These are phyloP conservation scores for Pygoscelis adeliae DNA, from an alignment of 2,113 vertebrate species.

Conservation along the genomic window DNA sequence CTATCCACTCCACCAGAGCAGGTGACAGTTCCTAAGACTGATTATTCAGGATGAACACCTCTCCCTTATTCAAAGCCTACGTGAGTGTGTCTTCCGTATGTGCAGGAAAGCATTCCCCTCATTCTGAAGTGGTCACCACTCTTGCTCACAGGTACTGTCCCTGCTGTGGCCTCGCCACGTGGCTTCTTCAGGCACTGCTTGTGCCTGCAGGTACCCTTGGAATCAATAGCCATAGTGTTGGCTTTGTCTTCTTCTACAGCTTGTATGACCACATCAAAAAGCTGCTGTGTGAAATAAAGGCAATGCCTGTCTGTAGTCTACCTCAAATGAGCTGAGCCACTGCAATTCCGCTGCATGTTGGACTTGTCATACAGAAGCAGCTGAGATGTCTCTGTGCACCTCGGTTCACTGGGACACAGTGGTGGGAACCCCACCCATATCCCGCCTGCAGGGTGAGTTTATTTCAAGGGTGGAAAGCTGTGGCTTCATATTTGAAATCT, in stretches of 20 bases:
- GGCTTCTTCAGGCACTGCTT: neutral
- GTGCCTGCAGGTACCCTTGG: neutral
- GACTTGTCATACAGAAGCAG: neutral
- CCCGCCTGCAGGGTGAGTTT: neutral
- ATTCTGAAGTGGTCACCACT: neutral
- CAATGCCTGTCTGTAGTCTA: accelerated
- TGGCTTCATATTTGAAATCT: neutral
- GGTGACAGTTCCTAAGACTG: neutral
- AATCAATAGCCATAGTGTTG: neutral
- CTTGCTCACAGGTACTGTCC: neutral
- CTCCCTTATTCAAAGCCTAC: neutral
- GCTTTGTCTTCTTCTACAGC: neutral
- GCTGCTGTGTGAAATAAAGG: neutral
- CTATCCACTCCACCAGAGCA: neutral
- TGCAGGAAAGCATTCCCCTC: neutral
- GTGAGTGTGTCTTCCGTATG: neutral
- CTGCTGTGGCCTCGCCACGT: accelerated
- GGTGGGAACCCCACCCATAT: neutral
- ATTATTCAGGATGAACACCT: neutral
- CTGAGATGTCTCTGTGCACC: neutral
- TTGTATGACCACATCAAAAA: neutral
- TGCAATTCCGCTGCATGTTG: accelerated
- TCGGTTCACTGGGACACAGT: neutral
- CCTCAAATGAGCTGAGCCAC: neutral
- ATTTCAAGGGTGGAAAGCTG: neutral